These are phyloP conservation scores for Drosophila nr. medialis DNA, from an alignment of 2,888 invertebrate species.

Conservation along the genomic window DNA sequence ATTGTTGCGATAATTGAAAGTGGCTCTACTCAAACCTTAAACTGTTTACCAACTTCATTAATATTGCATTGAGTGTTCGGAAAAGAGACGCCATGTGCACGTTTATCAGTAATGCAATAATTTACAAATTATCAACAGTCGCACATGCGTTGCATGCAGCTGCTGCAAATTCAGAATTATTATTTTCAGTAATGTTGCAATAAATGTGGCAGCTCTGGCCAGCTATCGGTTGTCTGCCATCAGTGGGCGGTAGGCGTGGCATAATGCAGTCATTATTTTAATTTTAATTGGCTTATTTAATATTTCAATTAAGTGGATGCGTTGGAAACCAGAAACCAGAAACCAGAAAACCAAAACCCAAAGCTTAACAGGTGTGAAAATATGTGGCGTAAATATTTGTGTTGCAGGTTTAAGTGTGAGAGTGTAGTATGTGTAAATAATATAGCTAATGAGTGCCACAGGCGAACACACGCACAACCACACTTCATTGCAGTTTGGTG, in stretches of 20 bases:
- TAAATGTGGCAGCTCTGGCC: conserved; percentile 46
- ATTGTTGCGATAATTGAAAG: conserved; percentile 44
- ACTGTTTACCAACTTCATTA: conserved; percentile 42
- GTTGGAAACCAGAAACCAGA: conserved; percentile 38
- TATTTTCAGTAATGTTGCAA: conserved; percentile 66
- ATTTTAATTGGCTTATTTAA: conserved; percentile 82
- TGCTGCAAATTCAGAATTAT: conserved; percentile 27
- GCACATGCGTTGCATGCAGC: conserved; percentile 38
- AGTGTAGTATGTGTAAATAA: conserved; percentile 27
- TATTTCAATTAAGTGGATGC: conserved; percentile 74
- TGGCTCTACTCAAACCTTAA: conserved; percentile 10
- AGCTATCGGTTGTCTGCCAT: conserved; percentile 71
- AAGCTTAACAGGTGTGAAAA: conserved; percentile 55
- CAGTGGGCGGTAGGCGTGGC: conserved; percentile 35
- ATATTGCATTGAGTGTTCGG: conserved; percentile 16
- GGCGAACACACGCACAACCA: conserved; percentile 27
- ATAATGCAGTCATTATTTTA: conserved; percentile 72
- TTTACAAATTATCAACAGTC: conserved; percentile 73
- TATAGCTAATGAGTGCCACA: conserved; percentile 66
- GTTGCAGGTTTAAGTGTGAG: background rate
- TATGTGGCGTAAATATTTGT: conserved; percentile 52
- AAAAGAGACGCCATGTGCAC: conserved; percentile 25
- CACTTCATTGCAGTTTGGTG: conserved; percentile 31
- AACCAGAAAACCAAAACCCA: conserved; percentile 16
- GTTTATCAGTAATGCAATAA: conserved; percentile 72